phyloP scores from a whole-genome alignment of 1,140 invertebrate species.

The Aplysia californica region DNA sequence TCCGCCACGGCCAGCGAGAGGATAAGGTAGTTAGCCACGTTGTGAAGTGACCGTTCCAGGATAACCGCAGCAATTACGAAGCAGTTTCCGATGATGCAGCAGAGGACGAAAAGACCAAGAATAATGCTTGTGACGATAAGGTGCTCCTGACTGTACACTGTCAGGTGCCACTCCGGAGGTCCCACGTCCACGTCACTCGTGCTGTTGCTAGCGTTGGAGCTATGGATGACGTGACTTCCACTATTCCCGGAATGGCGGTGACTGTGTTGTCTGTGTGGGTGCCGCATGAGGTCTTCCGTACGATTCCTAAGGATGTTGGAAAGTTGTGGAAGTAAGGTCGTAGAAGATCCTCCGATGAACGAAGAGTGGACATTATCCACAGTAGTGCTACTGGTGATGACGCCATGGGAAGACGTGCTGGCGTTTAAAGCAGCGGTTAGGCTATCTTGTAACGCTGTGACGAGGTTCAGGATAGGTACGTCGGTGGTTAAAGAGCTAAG shows the following conservation, averaged over 20 bases:
- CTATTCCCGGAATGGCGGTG: neutral
- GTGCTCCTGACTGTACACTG: conserved; percentile 36
- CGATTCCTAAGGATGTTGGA: neutral
- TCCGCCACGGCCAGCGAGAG: conserved; percentile 96
- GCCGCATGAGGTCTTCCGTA: neutral
- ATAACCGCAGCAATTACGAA: conserved; percentile 94
- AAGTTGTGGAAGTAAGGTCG: too few species aligned
- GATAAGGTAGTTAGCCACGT: conserved; percentile 95
- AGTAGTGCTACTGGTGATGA: too few species aligned
- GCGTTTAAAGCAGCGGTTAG: too few species aligned
- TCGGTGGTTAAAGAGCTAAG: too few species aligned
- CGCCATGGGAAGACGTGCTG: too few species aligned
- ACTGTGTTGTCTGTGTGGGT: neutral
- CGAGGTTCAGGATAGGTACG: too few species aligned
- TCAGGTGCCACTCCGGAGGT: conserved; percentile 19
- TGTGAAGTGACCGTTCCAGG: conserved; percentile 84
- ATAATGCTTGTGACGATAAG: conserved; percentile 45
- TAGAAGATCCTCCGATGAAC: neutral
- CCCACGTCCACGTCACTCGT: neutral
- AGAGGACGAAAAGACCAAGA: conserved; percentile 66
- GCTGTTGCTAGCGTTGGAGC: neutral
- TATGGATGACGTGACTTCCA: neutral
- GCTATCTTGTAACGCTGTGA: too few species aligned
- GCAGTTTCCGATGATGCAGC: conserved; percentile 81
- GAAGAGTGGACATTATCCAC: too few species aligned